A percentile compares a stretch with the other conserved stretches of the same genome.
These are phyloP conservation scores for Zygaena filipendulae DNA, from an alignment of 2,888 invertebrate genomes.

Conservation along the genomic window DNA sequence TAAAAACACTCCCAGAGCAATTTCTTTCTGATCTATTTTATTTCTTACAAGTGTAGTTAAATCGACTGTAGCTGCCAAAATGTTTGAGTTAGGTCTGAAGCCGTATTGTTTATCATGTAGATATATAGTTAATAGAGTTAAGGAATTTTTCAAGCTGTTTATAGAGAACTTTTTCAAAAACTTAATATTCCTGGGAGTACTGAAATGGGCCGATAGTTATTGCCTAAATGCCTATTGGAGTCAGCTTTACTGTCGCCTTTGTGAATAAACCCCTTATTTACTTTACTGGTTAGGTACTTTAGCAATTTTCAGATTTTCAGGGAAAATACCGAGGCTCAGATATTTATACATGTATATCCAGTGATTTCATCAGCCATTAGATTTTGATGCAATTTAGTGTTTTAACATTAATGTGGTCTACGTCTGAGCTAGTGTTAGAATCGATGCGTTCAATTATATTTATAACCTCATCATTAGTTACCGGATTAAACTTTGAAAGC, in stretches of 20 bases:
- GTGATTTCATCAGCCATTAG: not conserved
- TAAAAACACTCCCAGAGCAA: not conserved
- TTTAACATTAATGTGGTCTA: not conserved
- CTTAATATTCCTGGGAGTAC: too few species aligned
- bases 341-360: not conserved
- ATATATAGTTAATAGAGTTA: too few species aligned
- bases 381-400: not conserved
- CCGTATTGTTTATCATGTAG: too few species aligned
- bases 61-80: too few species aligned
- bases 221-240: too few species aligned
- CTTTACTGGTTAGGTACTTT: too few species aligned
- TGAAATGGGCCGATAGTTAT: too few species aligned
- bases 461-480: not conserved
- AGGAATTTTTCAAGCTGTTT: too few species aligned
- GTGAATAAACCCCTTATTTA: too few species aligned
- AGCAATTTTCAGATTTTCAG: not conserved
- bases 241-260: not conserved
- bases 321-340: not conserved
- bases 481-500: not conserved
- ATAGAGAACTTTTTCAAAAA: too few species aligned
- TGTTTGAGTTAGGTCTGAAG: too few species aligned
- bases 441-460: not conserved
- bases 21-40: not conserved
- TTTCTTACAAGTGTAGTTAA: not conserved
- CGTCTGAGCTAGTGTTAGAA: not conserved